Evolutionary conservation across 1,140 invertebrate genomes (phyloP), one percentile per base, ranked within the genome.

Genomic region (Babylonia areolata): DNA sequence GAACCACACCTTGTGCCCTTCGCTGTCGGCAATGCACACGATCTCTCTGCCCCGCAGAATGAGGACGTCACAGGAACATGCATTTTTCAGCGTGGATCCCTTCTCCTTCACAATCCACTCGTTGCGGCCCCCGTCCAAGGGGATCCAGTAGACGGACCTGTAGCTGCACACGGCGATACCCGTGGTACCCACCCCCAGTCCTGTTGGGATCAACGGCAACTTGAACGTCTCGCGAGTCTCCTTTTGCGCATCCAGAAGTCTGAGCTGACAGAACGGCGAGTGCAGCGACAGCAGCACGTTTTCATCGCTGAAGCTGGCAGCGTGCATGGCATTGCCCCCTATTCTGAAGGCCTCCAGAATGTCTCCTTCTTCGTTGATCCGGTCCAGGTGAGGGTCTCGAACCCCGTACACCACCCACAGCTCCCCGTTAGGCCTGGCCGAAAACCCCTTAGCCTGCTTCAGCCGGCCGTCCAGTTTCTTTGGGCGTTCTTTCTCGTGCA

Each of bases 11-110:
- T 85, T 17, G 46, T 88, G 77, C 86, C 90, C 39, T 75, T 90
- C 28, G 90, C 91, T 33, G 91, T 93, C 3, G n/a, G 58, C 23
- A 86, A 91, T 71, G 87, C 88, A 35, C 84, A 81, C 73, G 35
- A 87, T 46, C 69, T 84, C 82, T 17, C 31, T 84, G 12, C 82
- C 82, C 17, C 64, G n/a, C 2, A 31, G 37, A 20, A 84, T 42
- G 64, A 84, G 31, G 23, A 84, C 82, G 69, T 58, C 82, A 33
- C 64, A 73, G 69, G 82, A 84, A 35, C 64, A 71, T 28, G 28
- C 37, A 11, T 75, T 73, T 40, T 42, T 84, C 39, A 84, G 40
- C 15, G 35, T 71, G 23, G 82, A 84, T 23, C 46, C n/a, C n/a
- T 84, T 42, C 31, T 84, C 37, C 31, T 35, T 3, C 64, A 84